Conservation (phyloP, 2,888 invertebrate genomes). For the Stenichneumon culpator region DNA sequence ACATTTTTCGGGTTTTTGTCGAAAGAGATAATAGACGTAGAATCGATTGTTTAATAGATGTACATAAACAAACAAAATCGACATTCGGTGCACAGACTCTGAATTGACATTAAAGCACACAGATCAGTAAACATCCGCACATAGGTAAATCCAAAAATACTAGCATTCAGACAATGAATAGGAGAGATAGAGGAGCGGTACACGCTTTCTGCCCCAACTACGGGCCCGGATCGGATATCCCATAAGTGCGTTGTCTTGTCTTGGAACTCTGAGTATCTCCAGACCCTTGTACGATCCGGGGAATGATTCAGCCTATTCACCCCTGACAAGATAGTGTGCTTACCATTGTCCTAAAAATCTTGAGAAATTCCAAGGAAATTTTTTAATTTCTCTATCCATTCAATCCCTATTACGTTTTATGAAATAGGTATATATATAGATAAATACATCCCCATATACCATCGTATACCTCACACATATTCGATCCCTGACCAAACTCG, state of each 20-base stretch:
- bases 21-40: neutral
- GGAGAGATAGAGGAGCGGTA: constrained; percentile 23
- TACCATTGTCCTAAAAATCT: constrained; percentile 63
- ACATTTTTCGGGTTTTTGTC: too few species aligned
- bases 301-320: constrained; percentile 67
- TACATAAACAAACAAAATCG: neutral
- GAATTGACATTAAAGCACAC: constrained; percentile 17
- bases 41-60: neutral
- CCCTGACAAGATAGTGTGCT: constrained; percentile 53
- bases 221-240: constrained; percentile 68
- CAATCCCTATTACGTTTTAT: neutral
- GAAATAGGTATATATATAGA: neutral
- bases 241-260: constrained; percentile 83
- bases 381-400: constrained; percentile 21
- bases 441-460: neutral
- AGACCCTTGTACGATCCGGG: constrained; percentile 72
- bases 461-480: neutral
- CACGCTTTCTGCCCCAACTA: constrained; percentile 31
- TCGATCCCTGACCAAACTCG: constrained; percentile 24
- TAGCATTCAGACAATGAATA: constrained; percentile 24
- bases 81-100: neutral
- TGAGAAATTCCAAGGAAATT: constrained; percentile 21
- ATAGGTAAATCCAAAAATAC: constrained; percentile 26
- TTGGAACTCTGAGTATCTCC: constrained; percentile 71
- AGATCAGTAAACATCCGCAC: constrained; percentile 15